Percentiles rank a stretch among this genome's conserved stretches.
Conservation (phyloP, 2,113 vertebrate species). For the Indicator maculatus region DNA sequence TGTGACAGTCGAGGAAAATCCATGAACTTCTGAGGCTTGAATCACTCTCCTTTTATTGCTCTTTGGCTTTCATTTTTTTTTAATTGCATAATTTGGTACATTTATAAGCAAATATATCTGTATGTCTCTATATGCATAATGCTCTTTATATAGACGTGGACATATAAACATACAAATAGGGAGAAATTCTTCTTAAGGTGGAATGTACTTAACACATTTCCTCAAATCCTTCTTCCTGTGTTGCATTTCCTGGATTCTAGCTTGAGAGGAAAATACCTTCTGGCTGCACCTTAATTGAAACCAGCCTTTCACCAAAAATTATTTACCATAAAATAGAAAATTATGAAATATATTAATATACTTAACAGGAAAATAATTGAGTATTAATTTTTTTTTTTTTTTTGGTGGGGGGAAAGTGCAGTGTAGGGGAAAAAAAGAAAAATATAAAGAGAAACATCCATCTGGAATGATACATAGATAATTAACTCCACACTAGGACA, state of each 20-base stretch:
- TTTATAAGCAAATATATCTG: not conserved
- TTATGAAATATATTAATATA: not conserved
- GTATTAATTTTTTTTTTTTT: not conserved
- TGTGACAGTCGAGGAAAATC: not conserved
- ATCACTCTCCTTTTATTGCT: not conserved
- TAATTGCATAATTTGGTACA: not conserved
- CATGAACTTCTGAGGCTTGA: not conserved
- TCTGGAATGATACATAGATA: not conserved
- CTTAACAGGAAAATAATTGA: not conserved
- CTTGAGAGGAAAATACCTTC: not conserved
- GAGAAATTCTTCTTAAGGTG: not conserved
- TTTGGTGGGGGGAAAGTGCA: not conserved
- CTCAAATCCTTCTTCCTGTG: not conserved
- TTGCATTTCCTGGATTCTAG: not conserved
- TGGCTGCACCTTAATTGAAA: not conserved
- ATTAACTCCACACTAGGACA: not conserved
- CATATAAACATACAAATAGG: not conserved
- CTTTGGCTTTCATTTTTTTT: not conserved
- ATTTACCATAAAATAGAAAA: not conserved
- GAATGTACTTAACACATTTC: not conserved
- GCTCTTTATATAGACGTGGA: not conserved
- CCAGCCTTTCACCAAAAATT: fast-evolving
- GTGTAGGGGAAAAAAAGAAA: not conserved
- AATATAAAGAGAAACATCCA: not conserved
- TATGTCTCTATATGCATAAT: not conserved